Evolutionary conservation across 2,888 invertebrate species (phyloP), one percentile per base, ranked within the genome.

Genomic region (Lycocerus yunnanus): DNA sequence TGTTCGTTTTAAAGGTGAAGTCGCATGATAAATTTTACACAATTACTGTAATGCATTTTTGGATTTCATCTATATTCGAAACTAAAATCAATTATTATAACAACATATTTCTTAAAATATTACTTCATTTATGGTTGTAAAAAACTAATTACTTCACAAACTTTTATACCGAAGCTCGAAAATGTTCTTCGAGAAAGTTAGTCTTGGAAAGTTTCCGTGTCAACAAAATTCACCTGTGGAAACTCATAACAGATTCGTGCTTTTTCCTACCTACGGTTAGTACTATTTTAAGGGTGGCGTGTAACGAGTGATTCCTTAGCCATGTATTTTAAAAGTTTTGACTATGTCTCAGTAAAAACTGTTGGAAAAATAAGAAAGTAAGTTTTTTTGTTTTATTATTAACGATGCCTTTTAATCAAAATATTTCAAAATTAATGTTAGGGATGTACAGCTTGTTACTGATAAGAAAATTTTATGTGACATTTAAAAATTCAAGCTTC

Each of bases 181-280:
- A 69, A 72, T 24, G 74, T 72, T 27, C 71, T 9, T n/a, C 14
- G 14, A 14, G 59, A 72, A 74, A 77, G 15, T 68, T 69, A 74
- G 67, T 72, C 67, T 74, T 63, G 24, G 43, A 15, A 18, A 60
- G 43, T 24, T 71, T 68, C 63, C 73, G 61, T 63, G 69, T 66
- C 67, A 69, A 59, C 66, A 73, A 71, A 75, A 76, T 58, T 75
- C 77, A 77, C 77, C 75, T 77, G 77, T 77, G 75, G 77, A 76
- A 77, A 77, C 68, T 66, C 63, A 60, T 66, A 67, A 63, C n/a
- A 43, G 68, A 77, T 75, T 75, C 15, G 72, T 66, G 27, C 65
- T 67, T 76, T 75, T 73, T n/a, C 20, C 61, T 63, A 63, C 61
- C 73, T 59, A 14, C 20, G 11, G 59, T 67, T 18, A 65, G 72